A percentile compares a stretch with the other conserved stretches of the same genome.
These are phyloP conservation scores for Peromyscus leucopus DNA, from an alignment of 2,113 vertebrate species.

Conservation along the genomic window DNA sequence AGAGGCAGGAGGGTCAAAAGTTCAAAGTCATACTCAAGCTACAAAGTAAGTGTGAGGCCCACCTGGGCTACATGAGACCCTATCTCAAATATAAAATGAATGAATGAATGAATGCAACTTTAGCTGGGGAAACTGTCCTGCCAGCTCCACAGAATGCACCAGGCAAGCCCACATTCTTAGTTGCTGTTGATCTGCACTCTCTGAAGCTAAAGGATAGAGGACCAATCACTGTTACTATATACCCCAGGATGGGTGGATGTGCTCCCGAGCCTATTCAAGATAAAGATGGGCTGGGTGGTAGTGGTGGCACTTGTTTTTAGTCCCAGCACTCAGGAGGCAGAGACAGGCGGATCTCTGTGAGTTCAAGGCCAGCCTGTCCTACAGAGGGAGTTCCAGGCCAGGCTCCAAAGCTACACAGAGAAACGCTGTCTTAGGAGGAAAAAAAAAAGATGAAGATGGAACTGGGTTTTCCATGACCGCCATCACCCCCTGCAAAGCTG, in stretches of 20 bases:
- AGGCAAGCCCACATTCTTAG: fast-evolving
- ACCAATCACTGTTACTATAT: fast-evolving
- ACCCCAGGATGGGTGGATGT: background rate
- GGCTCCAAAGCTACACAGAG: too few relatives aligned
- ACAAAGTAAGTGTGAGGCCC: background rate
- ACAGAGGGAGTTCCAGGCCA: too few relatives aligned
- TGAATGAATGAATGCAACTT: too few relatives aligned
- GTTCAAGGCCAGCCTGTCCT: too few relatives aligned
- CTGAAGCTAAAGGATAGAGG: fast-evolving
- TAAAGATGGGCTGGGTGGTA: background rate
- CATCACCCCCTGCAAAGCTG: too few relatives aligned
- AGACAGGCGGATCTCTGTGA: too few relatives aligned
- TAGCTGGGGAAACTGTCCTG: background rate
- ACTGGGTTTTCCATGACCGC: background rate
- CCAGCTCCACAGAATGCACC: fast-evolving
- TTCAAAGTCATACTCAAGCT: background rate
- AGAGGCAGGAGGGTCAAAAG: background rate
- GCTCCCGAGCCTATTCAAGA: background rate
- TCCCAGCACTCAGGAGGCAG: too few relatives aligned
- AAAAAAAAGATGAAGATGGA: background rate
- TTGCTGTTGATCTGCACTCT: fast-evolving
- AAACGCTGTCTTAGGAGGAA: too few relatives aligned
- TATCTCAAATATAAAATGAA: background rate
- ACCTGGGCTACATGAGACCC: background rate
- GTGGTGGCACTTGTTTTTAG: too few relatives aligned